Evolutionary conservation across 2,888 invertebrate genomes (phyloP), one percentile per base, ranked within the genome.

Genomic region (Hermaeophaga mercurialis): DNA sequence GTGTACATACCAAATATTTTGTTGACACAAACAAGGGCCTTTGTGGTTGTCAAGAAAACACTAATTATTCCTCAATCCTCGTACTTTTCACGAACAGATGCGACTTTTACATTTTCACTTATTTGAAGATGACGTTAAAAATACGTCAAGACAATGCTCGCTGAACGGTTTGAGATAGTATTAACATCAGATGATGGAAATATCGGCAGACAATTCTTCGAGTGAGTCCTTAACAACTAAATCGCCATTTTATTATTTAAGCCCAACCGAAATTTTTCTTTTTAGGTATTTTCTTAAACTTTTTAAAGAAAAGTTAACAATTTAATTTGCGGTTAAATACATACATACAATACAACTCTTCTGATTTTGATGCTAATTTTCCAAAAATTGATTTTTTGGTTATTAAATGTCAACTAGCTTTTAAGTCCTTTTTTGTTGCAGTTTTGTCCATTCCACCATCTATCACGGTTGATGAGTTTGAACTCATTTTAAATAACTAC

Each of bases 11-110:
- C 19, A 14, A 50, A 50, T 50, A 41, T 50, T 50, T 41, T n/a
- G 41, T 43, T 44, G 52, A 44, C 50, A 46, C 52, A 38, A 58
- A 58, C 54, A 45, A 54, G 54, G 38, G 58, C 49, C 49, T 56
- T 56, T 50, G 39, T 49, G 45, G 44, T 58, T 58, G 44, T 39
- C 54, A 58, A 34, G 54, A 49, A 53, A 58, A 49, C 39, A 54
- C 38, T 48, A 54, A 58, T 54, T 54, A 48, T 54, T 57, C 44
- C 48, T 18, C 14, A 47, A 41, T 41, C 47, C 19, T 34, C 28
- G 18, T 28, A 22, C 28, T 54, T 54, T 54, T 49, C 58, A 54
- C 22, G 18, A 54, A 49, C 58, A 58, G 58, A 54, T 49, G 54
- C 33, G 41, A 33, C 46, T 22, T 24, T 47, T 15, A n/a, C 24